Evolutionary conservation across 92 coral and sea anemone species (phyloP), one percentile per base, ranked within the genome.

Genomic region (Phenganax stokvisi): DNA sequence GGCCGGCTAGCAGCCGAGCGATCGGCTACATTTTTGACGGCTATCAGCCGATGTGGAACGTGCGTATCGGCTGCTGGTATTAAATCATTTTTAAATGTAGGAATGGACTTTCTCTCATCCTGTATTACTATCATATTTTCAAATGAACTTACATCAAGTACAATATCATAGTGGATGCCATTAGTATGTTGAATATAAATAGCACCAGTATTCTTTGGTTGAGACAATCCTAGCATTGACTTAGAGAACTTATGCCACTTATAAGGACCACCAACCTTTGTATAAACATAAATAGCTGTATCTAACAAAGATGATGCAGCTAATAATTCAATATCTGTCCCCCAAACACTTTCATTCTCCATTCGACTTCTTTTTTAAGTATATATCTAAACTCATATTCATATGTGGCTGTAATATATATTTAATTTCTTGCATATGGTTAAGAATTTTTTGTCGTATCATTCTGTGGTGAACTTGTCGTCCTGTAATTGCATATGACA

Each of bases 121-220:
- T 1, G 47, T 37, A 37, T 1, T 37, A 37, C 47, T 37, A 5
- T 37, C 47, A 37, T 37, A 37, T 37, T 37, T 37, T 37, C 47
- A 76, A 5, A 56, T 82, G 82, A 17, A 82, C 9, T 27, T 31
- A 87, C 89, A 86, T 88, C 85, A 10, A 80, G 84, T 27, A 89
- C 90, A 70, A 79, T 81, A 84, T 89, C 92, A 87, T 84, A 89
- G 76, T 84, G 92, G 25, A 80, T 77, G 69, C 90, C 88, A 75
- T 65, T 65, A 16, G 89, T 79, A 70, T 89, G 77, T 61, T 89
- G 79, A 55, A 86, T 30, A 69, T 89, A 80, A 54, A 89, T 75
- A 47, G 85, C 66, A 9, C 80, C 60, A 69, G 37, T 28, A 16
- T 64, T 60, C 15, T 81, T 74, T 16, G 83, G 77, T 53, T 59